Conservation (phyloP, 2,888 invertebrate species). For the Heliothis peltigera region DNA sequence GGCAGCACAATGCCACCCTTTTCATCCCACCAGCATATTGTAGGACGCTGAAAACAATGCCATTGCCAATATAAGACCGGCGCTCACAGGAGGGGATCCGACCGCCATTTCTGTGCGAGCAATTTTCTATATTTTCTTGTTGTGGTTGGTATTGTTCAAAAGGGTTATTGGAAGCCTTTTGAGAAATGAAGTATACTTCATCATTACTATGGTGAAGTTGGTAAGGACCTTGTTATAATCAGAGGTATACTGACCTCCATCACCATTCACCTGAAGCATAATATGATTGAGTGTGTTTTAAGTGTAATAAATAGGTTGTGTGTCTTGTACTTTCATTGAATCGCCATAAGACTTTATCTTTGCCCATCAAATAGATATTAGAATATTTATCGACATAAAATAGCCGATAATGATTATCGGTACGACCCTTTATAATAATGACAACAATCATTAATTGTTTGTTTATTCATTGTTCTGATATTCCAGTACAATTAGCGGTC, state of each 20-base stretch:
- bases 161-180: neutral
- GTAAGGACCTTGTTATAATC: neutral
- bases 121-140: conserved; percentile 6
- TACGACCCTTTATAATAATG: neutral
- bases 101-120: conserved; percentile 21
- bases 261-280: neutral
- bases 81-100: conserved; percentile 1
- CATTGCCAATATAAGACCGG: conserved; percentile 12
- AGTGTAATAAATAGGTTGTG: too few species aligned
- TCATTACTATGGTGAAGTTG: neutral
- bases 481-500: neutral
- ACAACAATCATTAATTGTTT: conserved; percentile 1
- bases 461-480: neutral
- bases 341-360: too few species aligned
- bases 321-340: too few species aligned
- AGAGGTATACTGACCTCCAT: neutral
- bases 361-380: neutral
- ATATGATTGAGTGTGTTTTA: too few species aligned
- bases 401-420: neutral
- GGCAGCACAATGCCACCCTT: conserved; percentile 31
- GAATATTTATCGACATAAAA: neutral
- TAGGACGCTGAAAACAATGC: conserved; percentile 36
- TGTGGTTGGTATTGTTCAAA: neutral
- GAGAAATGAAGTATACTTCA: conserved; percentile 1
- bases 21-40: conserved; percentile 27